These are phyloP conservation scores for Aurelia aurita complex sp. Pacific DNA, from an alignment of 30 jellyfish, hydroid and myxozoan genomes.

Conservation along the genomic window DNA sequence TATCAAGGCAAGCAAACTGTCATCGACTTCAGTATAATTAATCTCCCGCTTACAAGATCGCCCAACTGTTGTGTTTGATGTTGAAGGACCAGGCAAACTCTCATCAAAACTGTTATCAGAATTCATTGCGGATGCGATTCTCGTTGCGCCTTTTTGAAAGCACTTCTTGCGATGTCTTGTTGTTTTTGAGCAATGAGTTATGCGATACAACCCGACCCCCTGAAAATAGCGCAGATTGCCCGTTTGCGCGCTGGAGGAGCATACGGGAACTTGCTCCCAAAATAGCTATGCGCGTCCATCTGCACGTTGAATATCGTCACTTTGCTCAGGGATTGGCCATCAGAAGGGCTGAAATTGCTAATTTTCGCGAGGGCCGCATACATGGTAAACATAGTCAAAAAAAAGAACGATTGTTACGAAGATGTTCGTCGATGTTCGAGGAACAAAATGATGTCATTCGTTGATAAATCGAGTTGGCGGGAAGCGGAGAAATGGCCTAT, in stretches of 20 bases:
- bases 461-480: no score
- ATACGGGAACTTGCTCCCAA: slow-evolving; percentile 33
- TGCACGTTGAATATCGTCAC: no score
- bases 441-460: no score
- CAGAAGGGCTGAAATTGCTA: no score
- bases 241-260: slow-evolving; percentile 20
- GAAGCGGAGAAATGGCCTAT: no score
- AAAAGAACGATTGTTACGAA: no score
- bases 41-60: slow-evolving; percentile 31
- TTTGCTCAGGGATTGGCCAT: no score
- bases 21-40: slow-evolving; percentile 25
- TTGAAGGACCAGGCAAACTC: slow-evolving; percentile 39
- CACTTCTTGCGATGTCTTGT: no score
- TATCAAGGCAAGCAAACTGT: slow-evolving; percentile 11
- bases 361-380: no score
- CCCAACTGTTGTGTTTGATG: not conserved
- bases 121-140: slow-evolving; percentile 5
- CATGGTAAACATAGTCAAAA: no score
- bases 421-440: no score
- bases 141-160: no score
- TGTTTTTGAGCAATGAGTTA: not conserved
- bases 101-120: slow-evolving; percentile 3
- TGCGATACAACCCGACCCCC: slow-evolving; percentile 27
- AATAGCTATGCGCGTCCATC: not conserved
- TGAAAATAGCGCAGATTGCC: not conserved